These are phyloP conservation scores for Thereuonema tuberculata DNA, from an alignment of 1,140 invertebrate species.

Conservation along the genomic window DNA sequence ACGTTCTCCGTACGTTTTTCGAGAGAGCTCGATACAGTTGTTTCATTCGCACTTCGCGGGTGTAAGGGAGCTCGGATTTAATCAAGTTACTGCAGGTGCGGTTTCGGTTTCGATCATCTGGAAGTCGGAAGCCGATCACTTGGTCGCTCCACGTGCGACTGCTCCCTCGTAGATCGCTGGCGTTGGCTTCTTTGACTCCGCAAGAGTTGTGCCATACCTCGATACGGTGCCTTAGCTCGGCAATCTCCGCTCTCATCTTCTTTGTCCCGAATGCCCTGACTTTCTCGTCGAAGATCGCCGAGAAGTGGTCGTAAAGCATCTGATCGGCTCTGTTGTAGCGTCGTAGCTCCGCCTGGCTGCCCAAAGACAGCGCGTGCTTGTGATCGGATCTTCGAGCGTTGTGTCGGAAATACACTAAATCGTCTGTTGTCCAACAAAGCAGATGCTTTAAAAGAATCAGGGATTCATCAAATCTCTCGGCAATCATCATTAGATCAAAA, in stretches of 20 bases:
- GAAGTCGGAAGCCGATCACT: conserved; percentile 2
- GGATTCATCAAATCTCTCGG: conserved; percentile 40
- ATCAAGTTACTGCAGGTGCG: not conserved
- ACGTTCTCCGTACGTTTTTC: not conserved
- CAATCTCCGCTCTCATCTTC: not conserved
- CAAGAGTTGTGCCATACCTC: not conserved
- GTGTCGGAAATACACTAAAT: conserved; percentile 31
- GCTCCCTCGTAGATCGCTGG: not conserved
- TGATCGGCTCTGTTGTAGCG: conserved; percentile 4
- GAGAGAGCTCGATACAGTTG: not conserved
- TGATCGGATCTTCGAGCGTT: conserved; percentile 24
- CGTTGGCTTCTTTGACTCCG: not conserved
- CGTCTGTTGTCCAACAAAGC: conserved; percentile 36
- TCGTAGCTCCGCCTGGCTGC: not conserved
- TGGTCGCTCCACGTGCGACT: not conserved
- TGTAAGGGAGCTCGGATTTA: conserved; percentile 6
- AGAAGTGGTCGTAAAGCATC: conserved; percentile 4
- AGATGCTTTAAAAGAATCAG: conserved; percentile 35
- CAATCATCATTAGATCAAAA: conserved; percentile 39
- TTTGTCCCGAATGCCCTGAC: not conserved
- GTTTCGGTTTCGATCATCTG: not conserved
- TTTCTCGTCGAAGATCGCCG: not conserved
- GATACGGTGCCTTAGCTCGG: not conserved
- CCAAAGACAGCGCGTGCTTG: not conserved
- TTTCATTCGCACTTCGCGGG: not conserved